These are phyloP conservation scores for Sapajus apella DNA, from an alignment of 2,113 vertebrate species.

Conservation along the genomic window DNA sequence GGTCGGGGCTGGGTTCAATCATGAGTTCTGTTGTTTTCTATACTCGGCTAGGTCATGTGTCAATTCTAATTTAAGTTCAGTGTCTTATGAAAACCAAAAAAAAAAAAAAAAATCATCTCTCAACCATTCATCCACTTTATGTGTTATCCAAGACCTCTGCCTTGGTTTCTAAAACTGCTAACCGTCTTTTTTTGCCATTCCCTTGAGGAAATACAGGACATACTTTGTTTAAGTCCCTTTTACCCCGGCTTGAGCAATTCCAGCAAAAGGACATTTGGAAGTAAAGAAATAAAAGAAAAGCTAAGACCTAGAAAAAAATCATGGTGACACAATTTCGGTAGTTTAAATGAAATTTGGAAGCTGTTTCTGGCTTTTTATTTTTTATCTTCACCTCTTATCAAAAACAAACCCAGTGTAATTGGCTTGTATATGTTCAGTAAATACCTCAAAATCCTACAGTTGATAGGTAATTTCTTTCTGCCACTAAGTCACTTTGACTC, in stretches of 20 bases:
- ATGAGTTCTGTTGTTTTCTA: background rate
- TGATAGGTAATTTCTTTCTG: conserved; percentile 7
- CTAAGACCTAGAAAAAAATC: background rate
- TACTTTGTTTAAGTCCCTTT: background rate
- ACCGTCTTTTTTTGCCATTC: background rate
- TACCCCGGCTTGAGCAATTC: conserved; percentile 3
- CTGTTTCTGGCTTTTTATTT: background rate
- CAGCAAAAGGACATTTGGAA: background rate
- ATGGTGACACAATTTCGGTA: background rate
- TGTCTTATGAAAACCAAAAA: background rate
- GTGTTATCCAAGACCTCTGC: background rate
- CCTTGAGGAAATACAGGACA: conserved; percentile 21
- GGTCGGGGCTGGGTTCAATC: background rate
- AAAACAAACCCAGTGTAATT: background rate
- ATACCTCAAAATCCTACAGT: background rate
- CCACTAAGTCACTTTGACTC: conserved; percentile 13
- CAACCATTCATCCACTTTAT: background rate
- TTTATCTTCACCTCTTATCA: background rate
- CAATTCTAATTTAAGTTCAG: background rate
- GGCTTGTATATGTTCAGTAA: background rate
- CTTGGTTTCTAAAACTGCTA: background rate
- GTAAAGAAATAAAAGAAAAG: background rate
- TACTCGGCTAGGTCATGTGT: background rate
- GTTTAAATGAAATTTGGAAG: background rate
- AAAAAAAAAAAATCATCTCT: background rate